These are phyloP conservation scores for Enteromius anoplus DNA, from an alignment of 2,797 vertebrate species.

Conservation along the genomic window DNA sequence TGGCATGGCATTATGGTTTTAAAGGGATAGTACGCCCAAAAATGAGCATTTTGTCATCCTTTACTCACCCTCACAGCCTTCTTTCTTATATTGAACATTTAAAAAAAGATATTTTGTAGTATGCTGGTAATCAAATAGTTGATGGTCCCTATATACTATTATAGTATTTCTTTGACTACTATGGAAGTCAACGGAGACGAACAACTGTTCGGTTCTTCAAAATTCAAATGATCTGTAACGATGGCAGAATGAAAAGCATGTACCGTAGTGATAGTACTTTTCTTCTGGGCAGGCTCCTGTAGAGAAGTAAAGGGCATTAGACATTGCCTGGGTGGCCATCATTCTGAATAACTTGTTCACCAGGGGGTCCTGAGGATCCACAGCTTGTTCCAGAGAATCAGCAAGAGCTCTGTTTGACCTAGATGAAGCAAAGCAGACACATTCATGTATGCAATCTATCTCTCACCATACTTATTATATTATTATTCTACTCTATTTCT, in stretches of 20 bases:
- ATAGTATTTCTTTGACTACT: background rate
- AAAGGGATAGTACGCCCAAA: background rate
- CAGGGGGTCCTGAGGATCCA: constrained; percentile 84
- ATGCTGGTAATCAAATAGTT: background rate
- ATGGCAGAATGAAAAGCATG: background rate
- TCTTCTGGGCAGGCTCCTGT: constrained; percentile 82
- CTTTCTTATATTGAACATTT: background rate
- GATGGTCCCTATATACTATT: background rate
- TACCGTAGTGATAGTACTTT: constrained; percentile 92
- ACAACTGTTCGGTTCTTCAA: background rate
- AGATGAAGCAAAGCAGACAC: constrained; percentile 29
- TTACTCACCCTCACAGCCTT: background rate
- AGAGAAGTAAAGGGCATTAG: constrained; percentile 92
- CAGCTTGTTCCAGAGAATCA: constrained; percentile 86
- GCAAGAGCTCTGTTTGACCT: constrained; percentile 94
- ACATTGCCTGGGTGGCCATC: constrained; percentile 96
- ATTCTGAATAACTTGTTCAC: constrained; percentile 88
- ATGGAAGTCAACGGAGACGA: background rate
- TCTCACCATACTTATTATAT: background rate
- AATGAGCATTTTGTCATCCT: background rate
- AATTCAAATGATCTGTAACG: background rate
- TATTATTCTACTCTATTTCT: background rate
- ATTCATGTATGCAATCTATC: background rate
- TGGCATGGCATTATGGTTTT: background rate
- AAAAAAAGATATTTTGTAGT: background rate